Conservation (phyloP, 92 coral and sea anemone genomes). For the Blastomussa wellsi region DNA sequence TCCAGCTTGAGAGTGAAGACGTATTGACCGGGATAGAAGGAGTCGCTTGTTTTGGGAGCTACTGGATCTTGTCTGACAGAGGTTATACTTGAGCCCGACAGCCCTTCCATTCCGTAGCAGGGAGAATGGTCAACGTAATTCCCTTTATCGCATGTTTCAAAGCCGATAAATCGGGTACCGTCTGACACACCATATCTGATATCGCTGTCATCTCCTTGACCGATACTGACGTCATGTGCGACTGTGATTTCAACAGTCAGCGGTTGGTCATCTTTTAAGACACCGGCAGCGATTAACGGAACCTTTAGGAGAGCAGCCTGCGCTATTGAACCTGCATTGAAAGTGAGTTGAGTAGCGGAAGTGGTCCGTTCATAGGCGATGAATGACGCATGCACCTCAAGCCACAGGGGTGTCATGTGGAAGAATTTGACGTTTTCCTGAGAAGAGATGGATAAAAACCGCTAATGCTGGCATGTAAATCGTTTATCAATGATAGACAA, state of each 20-base stretch:
- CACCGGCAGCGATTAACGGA: slow-evolving; percentile 33
- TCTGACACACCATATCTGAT: slow-evolving; percentile 49
- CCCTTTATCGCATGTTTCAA: slow-evolving; percentile 6
- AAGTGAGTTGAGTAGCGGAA: slow-evolving; percentile 39
- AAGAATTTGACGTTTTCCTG: not conserved
- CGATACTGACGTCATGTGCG: slow-evolving; percentile 22
- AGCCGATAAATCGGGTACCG: slow-evolving; percentile 34
- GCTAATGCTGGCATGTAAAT: too few relatives aligned
- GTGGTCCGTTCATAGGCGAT: slow-evolving; percentile 33
- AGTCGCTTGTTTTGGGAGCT: not conserved
- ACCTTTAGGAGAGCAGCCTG: slow-evolving; percentile 34
- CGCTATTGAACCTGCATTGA: slow-evolving; percentile 39
- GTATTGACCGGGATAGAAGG: slow-evolving; percentile 33
- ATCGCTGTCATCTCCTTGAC: slow-evolving; percentile 12
- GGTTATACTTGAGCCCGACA: slow-evolving; percentile 12
- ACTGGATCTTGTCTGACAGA: accelerated
- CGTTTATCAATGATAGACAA: not conserved
- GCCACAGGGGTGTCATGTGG: slow-evolving; percentile 44
- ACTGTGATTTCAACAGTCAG: slow-evolving; percentile 45
- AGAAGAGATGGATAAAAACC: too few relatives aligned
- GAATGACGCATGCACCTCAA: slow-evolving; percentile 47
- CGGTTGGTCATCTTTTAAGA: not conserved
- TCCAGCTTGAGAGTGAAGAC: slow-evolving; percentile 36
- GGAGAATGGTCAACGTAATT: not conserved
- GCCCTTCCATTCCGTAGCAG: slow-evolving; percentile 24